Base-by-base conservation (phyloP, 2,113 vertebrate genomes). In the Plecotus auritus region DNA sequence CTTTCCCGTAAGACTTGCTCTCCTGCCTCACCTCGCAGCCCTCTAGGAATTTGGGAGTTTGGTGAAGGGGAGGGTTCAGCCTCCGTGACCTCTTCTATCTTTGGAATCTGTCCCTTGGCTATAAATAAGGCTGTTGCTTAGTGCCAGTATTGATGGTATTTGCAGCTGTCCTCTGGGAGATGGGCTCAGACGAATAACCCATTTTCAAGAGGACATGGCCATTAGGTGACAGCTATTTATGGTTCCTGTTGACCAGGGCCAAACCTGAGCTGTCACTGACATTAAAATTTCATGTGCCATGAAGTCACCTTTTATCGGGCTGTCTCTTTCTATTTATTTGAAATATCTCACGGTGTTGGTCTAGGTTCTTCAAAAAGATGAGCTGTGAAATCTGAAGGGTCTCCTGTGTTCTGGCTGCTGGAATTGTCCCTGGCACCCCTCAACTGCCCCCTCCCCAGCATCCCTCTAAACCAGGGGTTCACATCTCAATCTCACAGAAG, bases 211-310 rank as follows among this genome's bases (percentile, higher is more conserved):
- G 96, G 96, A 96, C 96, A 88, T 22, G 80, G 91, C 95, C 96
- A 96, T 97, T 95, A 96, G 93, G 96, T 96, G 94, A 97, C 95
- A 96, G 96, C 96, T 97, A 97, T 97, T 97, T 97, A 96, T 95
- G 96, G 90, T 93, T 95, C 81, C 94, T 95, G 77, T 91, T 91
- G 97, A 96, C 96, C 61, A 61, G 90, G 51, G 73, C 85, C 88
- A 96, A 97, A 97, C 95, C 92, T 96, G 96, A 97, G 92, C 92
- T 96, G 90, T 96, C 93, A 86, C 42, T 51, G 78, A 45, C 94
- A 95, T 97, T 96, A 97, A 97, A 96, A 85, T 97, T 97, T 97
- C 95, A 97, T 96, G 88, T 54, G 26, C 82, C 16, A 4, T 64
- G 83, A 95, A 45, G 78, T 73, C 4, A 2, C 78, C 66, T 84